Evolutionary conservation across 2,888 invertebrate species (phyloP), one percentile per base, ranked within the genome.

Genomic region (Callosobruchus maculatus): DNA sequence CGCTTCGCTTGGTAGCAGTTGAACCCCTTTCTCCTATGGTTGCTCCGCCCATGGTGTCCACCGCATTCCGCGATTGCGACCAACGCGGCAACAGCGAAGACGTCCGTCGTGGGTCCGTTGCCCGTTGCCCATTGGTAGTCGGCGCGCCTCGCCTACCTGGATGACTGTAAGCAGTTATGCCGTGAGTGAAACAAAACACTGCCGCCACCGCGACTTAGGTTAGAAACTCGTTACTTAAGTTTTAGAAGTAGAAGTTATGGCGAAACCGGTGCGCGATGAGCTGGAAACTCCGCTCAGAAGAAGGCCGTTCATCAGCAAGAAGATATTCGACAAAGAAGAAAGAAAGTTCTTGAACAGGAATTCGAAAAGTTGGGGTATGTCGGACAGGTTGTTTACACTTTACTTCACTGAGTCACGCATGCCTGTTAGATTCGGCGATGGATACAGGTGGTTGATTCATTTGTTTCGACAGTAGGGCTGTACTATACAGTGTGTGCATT

Each of bases 331-430:
- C 80, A 86, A 90, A 0, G 88, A 89, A 72, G 89, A 91, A 31
- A 89, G 91, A 71, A 92, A 90, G 21, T 88, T 92, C 74, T 84
- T 92, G 77, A 92, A 91, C 2, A 88, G 92, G 73, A 90, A 91
- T 69, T 88, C 88, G 21, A 85, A 86, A 72, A 88, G 92, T 85
- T 93, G 93, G 93, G 92, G 93, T 93, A 86, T 90, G 91, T 76
- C 69, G 26, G 3, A 49, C 49, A 49, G 49, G 49, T 49, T 49
- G 49, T 49, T 49, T 49, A 49, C 49, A 49, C 49, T 9, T 3
- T n/a, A 3, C 30, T 49, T 7, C 13, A 49, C 49, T 49, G 49
- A 49, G 49, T 49, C 49, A 49, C 49, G 49, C 49, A 49, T 49
- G 49, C 13, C 49, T 49, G 49, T 18, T 49, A 49, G 13, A 49